Conservation (phyloP, 92 coral and sea anemone species). For the Nematostella vectensis region DNA sequence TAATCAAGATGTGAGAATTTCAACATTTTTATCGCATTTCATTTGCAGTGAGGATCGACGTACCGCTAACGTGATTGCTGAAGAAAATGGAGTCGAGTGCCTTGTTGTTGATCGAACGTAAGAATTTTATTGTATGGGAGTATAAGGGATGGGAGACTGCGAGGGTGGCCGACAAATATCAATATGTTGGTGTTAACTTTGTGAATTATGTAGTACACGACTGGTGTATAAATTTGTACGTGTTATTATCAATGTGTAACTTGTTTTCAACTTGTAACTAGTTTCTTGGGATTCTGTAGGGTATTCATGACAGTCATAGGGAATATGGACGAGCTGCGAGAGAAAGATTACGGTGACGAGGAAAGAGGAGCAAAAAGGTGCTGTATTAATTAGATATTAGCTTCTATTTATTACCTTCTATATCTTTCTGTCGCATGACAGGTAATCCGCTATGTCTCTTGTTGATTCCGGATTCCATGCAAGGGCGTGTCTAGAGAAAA, state of each 20-base stretch:
- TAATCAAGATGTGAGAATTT: too few relatives aligned
- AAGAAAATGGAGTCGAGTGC: slow-evolving; percentile 76
- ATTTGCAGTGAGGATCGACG: slow-evolving; percentile 84
- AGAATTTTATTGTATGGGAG: slow-evolving; percentile 10
- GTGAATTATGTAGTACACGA: background rate
- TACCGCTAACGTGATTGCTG: slow-evolving; percentile 89
- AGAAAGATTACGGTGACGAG: slow-evolving; percentile 85
- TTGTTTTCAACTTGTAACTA: too few relatives aligned
- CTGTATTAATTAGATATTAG: background rate
- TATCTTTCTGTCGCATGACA: background rate
- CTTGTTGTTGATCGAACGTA: slow-evolving; percentile 90
- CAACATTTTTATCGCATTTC: too few relatives aligned
- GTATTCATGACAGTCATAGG: slow-evolving; percentile 89
- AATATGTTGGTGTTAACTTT: background rate
- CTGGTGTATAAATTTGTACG: too few relatives aligned
- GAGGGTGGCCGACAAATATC: too few relatives aligned
- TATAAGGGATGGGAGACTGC: too few relatives aligned
- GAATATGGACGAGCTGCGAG: slow-evolving; percentile 68
- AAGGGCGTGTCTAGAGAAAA: too few relatives aligned
- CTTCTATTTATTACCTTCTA: too few relatives aligned
- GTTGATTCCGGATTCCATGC: too few relatives aligned
- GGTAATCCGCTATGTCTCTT: background rate
- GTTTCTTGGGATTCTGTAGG: too few relatives aligned
- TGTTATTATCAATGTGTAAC: too few relatives aligned
- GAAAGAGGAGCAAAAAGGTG: slow-evolving; percentile 87